Evolutionary conservation across 1,140 invertebrate genomes (phyloP).

Genomic region (Heliconius eleuchia): DNA sequence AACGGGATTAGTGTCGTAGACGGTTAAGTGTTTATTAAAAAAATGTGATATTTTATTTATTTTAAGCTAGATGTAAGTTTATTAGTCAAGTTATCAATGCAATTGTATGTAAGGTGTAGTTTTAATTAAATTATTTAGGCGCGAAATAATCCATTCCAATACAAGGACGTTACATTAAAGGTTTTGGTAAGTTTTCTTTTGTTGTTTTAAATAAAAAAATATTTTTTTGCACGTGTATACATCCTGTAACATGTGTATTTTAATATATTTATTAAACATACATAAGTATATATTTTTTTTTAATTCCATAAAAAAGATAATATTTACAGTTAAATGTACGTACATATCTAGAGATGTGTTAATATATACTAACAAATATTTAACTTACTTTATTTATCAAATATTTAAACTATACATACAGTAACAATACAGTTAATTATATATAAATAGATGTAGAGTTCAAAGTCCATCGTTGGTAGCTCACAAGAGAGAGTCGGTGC

Average conservation of each 20-base stretch:
- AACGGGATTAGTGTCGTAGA: conserved; percentile 67
- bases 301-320: not conserved
- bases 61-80: conserved; percentile 54
- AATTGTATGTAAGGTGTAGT: conserved; percentile 45
- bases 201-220: not conserved
- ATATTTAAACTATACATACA: not conserved
- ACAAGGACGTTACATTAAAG: conserved; percentile 16
- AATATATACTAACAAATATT: not conserved
- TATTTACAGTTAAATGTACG: not conserved
- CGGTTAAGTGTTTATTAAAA: conserved; percentile 39
- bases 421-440: not conserved
- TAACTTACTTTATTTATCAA: not conserved
- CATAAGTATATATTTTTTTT: not conserved
- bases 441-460: not conserved
- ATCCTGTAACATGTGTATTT: no score
- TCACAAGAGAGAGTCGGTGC: not conserved
- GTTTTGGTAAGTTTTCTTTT: conserved; percentile 26
- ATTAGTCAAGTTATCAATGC: conserved; percentile 69
- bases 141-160: conserved; percentile 17
- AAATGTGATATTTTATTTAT: conserved; percentile 46
- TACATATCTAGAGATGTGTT: not conserved
- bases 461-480: not conserved
- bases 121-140: conserved; percentile 31
- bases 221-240: no score
- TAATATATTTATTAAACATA: not conserved